Base-by-base conservation (phyloP, 2,888 invertebrate genomes). In the Megamerina dolium region DNA sequence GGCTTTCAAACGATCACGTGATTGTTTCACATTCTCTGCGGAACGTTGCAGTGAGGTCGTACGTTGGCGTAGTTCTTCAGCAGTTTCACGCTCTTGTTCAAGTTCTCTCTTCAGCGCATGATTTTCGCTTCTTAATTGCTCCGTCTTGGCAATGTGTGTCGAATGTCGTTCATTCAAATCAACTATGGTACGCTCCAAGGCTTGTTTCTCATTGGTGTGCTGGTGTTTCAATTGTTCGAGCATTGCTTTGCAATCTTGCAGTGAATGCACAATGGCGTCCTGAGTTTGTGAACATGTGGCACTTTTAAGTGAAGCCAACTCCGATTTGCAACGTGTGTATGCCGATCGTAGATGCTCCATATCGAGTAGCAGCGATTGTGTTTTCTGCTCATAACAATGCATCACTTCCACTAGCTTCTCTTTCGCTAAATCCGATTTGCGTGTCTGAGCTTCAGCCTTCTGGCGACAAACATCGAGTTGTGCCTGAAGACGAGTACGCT, bases 191-290 rank as follows among this genome's bases (percentile, higher is more conserved):
- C 50, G 74, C 2, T 68, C 68, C 33, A 83, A 70, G 39, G 80
- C 77, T n/a, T 74, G 74, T 33, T 78, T 79, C 48, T 88, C 88
- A 53, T 75, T 75, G 35, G 79, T 78, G 60, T 87, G 86, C 48
- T 86, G 83, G 23, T 74, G 72, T 60, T 85, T 86, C 3, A 88
- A 64, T 56, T 88, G 85, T 64, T 87, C 86, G 51, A 87, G 76
- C 56, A 86, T 74, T 42, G 81, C 74, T 63, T 83, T 85, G 56
- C 86, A 87, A 59, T 87, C 85, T 36, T 82, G 82, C 2, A 87
- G 75, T 3, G 83, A 76, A 3, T 81, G 71, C 23, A 78, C 80
- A 26, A 78, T 80, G 12, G 56, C 44, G 3, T 67, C 64, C 19
- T 57, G 49, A 8, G 59, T 48, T 9, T 61, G 53, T 1, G 48